A percentile compares a stretch with the other conserved stretches of the same genome.
phyloP scores from a whole-genome alignment of 2,113 vertebrate genomes.

The Gasterosteus nipponicus region DNA sequence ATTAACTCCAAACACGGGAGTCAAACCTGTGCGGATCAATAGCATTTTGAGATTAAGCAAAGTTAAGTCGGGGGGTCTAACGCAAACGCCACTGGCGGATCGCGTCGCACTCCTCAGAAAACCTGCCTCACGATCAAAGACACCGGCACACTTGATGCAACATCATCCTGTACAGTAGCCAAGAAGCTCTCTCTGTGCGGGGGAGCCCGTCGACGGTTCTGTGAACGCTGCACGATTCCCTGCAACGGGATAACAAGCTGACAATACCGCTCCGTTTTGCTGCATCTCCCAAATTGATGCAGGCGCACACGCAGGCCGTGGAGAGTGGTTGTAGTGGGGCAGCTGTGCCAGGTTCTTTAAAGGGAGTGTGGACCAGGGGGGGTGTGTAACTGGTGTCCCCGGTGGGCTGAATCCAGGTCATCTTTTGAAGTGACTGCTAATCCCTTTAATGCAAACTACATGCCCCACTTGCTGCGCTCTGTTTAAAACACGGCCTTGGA shows the following conservation, averaged over 20 bases:
- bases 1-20: slow-evolving; percentile 49
- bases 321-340: slow-evolving; percentile 76
- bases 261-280: slow-evolving; percentile 60
- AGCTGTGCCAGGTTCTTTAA: slow-evolving; percentile 83
- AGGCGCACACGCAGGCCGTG: slow-evolving; percentile 62
- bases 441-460: slow-evolving; percentile 87
- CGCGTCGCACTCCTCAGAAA: slow-evolving; percentile 62
- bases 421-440: slow-evolving; percentile 86
- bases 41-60: slow-evolving; percentile 42
- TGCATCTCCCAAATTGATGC: slow-evolving; percentile 53
- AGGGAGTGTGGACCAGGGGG: slow-evolving; percentile 81
- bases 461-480: slow-evolving; percentile 83
- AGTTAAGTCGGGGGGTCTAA: slow-evolving; percentile 43
- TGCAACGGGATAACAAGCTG: slow-evolving; percentile 57
- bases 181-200: slow-evolving; percentile 27
- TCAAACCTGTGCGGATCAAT: slow-evolving; percentile 68
- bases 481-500: slow-evolving; percentile 82
- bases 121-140: slow-evolving; percentile 60
- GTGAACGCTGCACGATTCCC: slow-evolving; percentile 39
- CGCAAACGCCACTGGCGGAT: slow-evolving; percentile 61
- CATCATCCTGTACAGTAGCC: slow-evolving; percentile 29
- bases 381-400: slow-evolving; percentile 85
- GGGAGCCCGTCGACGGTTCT: slow-evolving; percentile 33
- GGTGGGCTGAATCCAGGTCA: slow-evolving; percentile 86
- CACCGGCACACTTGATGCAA: slow-evolving; percentile 61